Evolutionary conservation across 2,113 vertebrate species (phyloP), one percentile per base, ranked within the genome.

Genomic region (Epinephelus lanceolatus): DNA sequence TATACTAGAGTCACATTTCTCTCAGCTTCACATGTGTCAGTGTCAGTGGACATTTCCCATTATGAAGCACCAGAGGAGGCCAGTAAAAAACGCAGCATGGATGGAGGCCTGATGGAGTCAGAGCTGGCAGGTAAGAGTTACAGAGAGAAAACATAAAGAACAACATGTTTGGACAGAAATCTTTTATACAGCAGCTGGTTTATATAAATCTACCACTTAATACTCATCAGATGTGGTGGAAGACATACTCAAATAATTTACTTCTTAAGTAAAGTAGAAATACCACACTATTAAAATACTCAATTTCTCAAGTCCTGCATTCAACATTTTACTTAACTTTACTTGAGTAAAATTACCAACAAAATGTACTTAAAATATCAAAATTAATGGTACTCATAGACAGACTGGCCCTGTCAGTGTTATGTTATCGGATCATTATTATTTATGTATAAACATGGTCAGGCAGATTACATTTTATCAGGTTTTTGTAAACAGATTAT

Each of bases 91-190:
- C 3, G 6, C n/a, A 45, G 17, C 21, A 62, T 15, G 25, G 74
- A 52, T 19, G 53, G 17, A 80, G 25, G 3, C n/a, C 61, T 71
- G 21, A 42, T 52, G 3, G 78, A 92, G 25, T 49, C 80, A 45
- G 76, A 88, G 27, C n/a, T 60, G 3, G 19, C 49, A 89, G 92
- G 93, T 94, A 87, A 11, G 72, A 30, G 23, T 55, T 25, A 67
- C 14, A 74, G 15, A 60, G 17, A 51, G 13, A 6, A 51, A 57
- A 52, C 33, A 70, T 14, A 59, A 14, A 75, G 21, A 27, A 6
- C 25, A 4, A 68, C 19, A 18, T n/a, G 15, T 45, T 63, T 53
- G 25, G 15, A 62, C 6, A 61, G 15, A 70, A 51, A 14, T 52
- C 0, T 19, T 51, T 25, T 30, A 30, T 40, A 12, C 27, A 15